A percentile compares a stretch with the other conserved stretches of the same genome.
These are phyloP conservation scores for Meteorus colon DNA, from an alignment of 2,888 invertebrate genomes.

Conservation along the genomic window DNA sequence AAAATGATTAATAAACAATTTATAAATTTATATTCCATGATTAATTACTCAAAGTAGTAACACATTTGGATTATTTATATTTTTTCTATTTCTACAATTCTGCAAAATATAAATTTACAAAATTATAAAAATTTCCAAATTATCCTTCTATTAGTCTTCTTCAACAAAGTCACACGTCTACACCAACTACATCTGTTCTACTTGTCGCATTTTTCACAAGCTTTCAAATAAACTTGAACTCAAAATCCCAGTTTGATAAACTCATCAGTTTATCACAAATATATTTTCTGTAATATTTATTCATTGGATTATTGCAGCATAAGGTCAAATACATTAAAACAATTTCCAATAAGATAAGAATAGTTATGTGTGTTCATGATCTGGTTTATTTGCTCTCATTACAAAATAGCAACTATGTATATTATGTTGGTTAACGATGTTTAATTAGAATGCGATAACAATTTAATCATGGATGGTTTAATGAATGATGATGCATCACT, in stretches of 20 bases:
- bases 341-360: background rate
- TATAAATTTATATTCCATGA: too few relatives aligned
- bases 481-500: background rate
- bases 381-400: background rate
- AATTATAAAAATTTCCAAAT: too few relatives aligned
- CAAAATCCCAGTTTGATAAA: background rate
- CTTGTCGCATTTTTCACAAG: too few relatives aligned
- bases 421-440: background rate
- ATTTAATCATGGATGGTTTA: background rate
- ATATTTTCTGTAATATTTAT: background rate
- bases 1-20: too few relatives aligned
- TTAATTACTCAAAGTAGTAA: too few relatives aligned
- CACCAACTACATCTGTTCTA: too few relatives aligned
- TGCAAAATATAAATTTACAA: too few relatives aligned
- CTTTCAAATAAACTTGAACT: too few relatives aligned
- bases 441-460: slow-evolving; percentile 23
- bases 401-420: background rate
- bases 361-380: background rate
- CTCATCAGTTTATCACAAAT: background rate
- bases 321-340: background rate
- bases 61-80: too few relatives aligned
- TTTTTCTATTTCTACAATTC: too few relatives aligned
- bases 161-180: too few relatives aligned
- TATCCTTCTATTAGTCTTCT: too few relatives aligned
- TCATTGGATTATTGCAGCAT: background rate